Evolutionary conservation across 2,797 vertebrate species (phyloP).

Genomic region (Microctenopoma steveboyesi): DNA sequence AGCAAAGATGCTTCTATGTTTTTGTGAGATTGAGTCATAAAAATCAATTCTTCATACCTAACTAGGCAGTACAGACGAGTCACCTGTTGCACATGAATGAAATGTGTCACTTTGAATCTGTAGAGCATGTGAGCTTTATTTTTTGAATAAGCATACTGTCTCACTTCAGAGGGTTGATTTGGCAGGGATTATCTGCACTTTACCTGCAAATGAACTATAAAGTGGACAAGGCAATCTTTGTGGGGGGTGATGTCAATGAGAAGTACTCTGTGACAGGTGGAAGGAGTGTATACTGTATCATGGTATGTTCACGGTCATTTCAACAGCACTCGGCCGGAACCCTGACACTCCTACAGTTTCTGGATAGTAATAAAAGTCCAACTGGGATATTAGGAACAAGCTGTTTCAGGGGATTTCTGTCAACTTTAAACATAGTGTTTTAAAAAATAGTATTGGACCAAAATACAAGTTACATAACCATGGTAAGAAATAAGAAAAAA

Average conservation of each 20-base stretch:
- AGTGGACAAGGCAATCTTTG: not conserved
- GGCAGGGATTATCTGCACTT: not conserved
- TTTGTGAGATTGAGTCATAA: not conserved
- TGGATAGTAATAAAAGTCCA: no score
- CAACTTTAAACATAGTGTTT: no score
- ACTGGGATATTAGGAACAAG: no score
- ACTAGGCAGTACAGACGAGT: not conserved
- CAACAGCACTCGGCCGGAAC: not conserved
- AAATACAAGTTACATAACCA: not conserved
- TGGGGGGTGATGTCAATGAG: not conserved
- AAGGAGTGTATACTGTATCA: not conserved
- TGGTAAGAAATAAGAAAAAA: no score
- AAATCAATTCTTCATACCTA: not conserved
- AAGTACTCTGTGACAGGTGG: not conserved
- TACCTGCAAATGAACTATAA: not conserved
- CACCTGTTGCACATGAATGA: not conserved
- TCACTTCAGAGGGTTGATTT: not conserved
- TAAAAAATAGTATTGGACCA: not conserved
- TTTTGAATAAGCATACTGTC: not conserved
- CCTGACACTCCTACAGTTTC: no score
- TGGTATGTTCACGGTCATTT: not conserved
- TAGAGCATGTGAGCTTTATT: constrained; percentile 2
- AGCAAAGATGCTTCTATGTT: no score
- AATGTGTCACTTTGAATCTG: not conserved
- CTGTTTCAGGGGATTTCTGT: not conserved